Conservation (phyloP, 2,797 vertebrate genomes). For the Syngnathus rostellatus region DNA sequence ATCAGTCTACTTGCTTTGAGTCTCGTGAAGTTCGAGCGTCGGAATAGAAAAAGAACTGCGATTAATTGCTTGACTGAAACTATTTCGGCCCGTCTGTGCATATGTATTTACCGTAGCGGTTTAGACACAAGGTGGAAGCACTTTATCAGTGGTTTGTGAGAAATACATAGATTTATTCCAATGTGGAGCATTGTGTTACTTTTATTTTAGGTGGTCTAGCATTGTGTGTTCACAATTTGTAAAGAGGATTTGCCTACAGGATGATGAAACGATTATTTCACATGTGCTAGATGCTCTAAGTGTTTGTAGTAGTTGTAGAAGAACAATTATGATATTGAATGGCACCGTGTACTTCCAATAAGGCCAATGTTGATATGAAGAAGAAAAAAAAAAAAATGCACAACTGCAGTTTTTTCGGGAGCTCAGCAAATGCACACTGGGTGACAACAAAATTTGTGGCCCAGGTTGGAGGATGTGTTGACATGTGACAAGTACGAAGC, state of each 20-base stretch:
- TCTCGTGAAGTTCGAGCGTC: constrained; percentile 48
- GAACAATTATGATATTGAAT: background rate
- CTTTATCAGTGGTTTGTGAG: constrained; percentile 58
- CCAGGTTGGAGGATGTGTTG: background rate
- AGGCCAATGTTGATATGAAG: background rate
- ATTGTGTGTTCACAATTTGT: constrained; percentile 42
- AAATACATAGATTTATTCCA: constrained; percentile 41
- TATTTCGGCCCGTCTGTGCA: constrained; percentile 28
- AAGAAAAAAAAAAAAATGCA: background rate
- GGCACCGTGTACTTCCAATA: background rate
- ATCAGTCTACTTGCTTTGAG: constrained; percentile 65
- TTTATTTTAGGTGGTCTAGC: constrained; percentile 36
- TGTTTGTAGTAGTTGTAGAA: background rate
- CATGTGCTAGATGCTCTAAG: background rate
- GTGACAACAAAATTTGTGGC: background rate
- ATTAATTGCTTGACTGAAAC: constrained; percentile 31
- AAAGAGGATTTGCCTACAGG: constrained; percentile 27
- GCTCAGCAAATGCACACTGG: background rate
- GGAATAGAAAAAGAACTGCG: constrained; percentile 37
- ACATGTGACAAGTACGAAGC: background rate
- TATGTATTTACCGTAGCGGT: constrained; percentile 31
- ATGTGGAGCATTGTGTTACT: constrained; percentile 30
- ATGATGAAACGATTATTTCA: background rate
- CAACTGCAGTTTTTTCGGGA: background rate
- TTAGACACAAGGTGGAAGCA: constrained; percentile 53